A percentile compares a stretch with the other conserved stretches of the same genome.
These are phyloP conservation scores for Gadus chalcogrammus DNA, from an alignment of 2,113 vertebrate species.

Conservation along the genomic window DNA sequence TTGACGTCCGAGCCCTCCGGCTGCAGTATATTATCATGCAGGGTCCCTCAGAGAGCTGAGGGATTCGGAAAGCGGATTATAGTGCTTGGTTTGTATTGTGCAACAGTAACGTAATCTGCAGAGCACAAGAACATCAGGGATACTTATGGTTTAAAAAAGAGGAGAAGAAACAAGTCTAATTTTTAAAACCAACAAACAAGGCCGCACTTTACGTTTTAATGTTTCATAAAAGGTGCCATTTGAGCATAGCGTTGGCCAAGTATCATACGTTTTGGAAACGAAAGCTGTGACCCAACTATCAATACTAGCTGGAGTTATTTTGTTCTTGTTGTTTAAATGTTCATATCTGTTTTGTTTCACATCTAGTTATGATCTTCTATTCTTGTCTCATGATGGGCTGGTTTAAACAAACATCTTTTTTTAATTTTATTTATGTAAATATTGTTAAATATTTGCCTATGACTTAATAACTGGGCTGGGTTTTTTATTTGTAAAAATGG, in stretches of 20 bases:
- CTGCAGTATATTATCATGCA: neutral
- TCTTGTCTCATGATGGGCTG: conserved; percentile 30
- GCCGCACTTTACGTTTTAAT: too few species aligned
- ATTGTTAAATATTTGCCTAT: conserved; percentile 61
- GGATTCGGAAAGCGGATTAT: neutral
- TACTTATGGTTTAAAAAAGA: too few species aligned
- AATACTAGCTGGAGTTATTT: too few species aligned
- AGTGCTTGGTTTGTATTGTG: conserved; percentile 45
- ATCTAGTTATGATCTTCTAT: conserved; percentile 25
- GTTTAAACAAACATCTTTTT: conserved; percentile 10
- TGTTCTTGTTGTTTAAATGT: conserved; percentile 35
- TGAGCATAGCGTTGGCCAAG: too few species aligned
- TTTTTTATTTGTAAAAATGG: conserved; percentile 51
- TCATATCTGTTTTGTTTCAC: conserved; percentile 29
- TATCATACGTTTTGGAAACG: neutral
- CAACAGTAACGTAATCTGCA: conserved; percentile 42
- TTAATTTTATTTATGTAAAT: conserved; percentile 62
- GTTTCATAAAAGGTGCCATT: too few species aligned
- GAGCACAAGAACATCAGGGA: conserved; percentile 1
- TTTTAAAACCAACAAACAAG: too few species aligned
- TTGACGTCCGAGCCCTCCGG: neutral
- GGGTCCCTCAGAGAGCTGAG: conserved; percentile 17
- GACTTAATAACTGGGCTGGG: conserved; percentile 40
- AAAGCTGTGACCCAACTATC: too few species aligned
- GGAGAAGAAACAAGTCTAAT: too few species aligned